Percentiles rank a stretch among this genome's conserved stretches.
Conservation (phyloP, 2,888 invertebrate species). For the Polylopha cassiicola region DNA sequence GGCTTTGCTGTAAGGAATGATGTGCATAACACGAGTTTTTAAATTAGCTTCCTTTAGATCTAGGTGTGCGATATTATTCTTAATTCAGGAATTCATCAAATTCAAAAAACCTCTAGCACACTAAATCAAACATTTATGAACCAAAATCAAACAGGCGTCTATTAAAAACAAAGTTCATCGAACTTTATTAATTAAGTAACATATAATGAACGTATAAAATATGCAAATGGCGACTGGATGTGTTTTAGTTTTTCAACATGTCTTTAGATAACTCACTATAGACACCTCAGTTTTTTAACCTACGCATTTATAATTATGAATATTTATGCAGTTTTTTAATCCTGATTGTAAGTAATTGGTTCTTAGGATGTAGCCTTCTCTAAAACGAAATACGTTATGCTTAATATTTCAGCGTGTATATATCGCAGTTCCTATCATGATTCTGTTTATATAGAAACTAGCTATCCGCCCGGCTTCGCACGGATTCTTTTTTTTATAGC, state of each 20-base stretch:
- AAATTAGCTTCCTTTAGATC: not conserved
- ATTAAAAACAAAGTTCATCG: slow-evolving; percentile 25
- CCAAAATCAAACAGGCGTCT: not conserved
- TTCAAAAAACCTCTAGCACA: too few relatives aligned
- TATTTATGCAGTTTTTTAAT: slow-evolving; percentile 8
- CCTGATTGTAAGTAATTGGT: not conserved
- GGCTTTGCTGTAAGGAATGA: too few relatives aligned
- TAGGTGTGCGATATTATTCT: too few relatives aligned
- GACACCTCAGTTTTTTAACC: slow-evolving; percentile 6
- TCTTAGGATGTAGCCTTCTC: not conserved
- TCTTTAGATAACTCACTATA: slow-evolving; percentile 11
- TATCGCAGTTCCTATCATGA: too few relatives aligned
- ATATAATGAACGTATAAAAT: slow-evolving; percentile 30
- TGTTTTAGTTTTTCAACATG: slow-evolving; percentile 8
- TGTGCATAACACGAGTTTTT: too few relatives aligned
- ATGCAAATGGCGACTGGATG: slow-evolving; percentile 23
- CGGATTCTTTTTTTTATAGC: too few relatives aligned
- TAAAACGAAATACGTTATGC: too few relatives aligned
- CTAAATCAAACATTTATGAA: too few relatives aligned
- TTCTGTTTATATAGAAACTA: too few relatives aligned
- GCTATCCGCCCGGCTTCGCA: too few relatives aligned
- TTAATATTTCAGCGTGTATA: too few relatives aligned
- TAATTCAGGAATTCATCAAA: slow-evolving; percentile 3
- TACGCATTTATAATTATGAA: slow-evolving; percentile 6
- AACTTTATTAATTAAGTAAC: slow-evolving; percentile 35